Evolutionary conservation across 1,140 invertebrate species (phyloP), one percentile per base, ranked within the genome.

Genomic region (Zaprionus capensis): DNA sequence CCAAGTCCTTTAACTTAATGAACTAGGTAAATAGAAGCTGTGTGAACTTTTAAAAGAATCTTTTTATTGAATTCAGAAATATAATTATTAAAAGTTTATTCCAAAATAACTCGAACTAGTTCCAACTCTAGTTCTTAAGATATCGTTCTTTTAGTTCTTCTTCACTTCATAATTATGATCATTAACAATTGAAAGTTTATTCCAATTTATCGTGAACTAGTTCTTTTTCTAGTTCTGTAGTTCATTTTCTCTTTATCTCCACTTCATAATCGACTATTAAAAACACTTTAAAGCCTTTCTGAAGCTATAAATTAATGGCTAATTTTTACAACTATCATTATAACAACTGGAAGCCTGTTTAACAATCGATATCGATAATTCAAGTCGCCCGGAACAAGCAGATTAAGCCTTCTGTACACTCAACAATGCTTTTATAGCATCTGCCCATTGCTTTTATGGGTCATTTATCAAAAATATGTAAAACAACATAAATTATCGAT

Each of bases 401-500:
- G 7, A 9, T 46, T 46, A 46, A n/a, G n/a, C n/a, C 9, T n/a
- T 17, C 7, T 46, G 5, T 17, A 9, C n/a, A 6, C n/a, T 9
- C 41, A 44, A 15, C 5, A 44, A 44, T 38, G 36, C 14, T 46
- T 11, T 31, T 26, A 28, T 44, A 26, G 9, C 20, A 61, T 38
- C 36, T 38, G 14, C 41, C 15, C 11, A 6, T 26, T 14, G 59
- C 17, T 44, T 38, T 44, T 7, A 44, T 31, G 31, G 31, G 15
- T 44, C 20, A 51, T 63, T 51, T 63, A 68, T 73, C 56, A 79
- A 59, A 58, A n/a, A 44, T 44, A 7, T 38, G 51, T 31, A 34
- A 71, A 65, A 58, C 58, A 69, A 66, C 78, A 73, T 55, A 68
- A 78, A 73, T 61, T 66, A 81, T 80, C 80, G 41, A 71, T 65